Conservation (phyloP, 2,888 invertebrate species). For the Aphodius sticticus region DNA sequence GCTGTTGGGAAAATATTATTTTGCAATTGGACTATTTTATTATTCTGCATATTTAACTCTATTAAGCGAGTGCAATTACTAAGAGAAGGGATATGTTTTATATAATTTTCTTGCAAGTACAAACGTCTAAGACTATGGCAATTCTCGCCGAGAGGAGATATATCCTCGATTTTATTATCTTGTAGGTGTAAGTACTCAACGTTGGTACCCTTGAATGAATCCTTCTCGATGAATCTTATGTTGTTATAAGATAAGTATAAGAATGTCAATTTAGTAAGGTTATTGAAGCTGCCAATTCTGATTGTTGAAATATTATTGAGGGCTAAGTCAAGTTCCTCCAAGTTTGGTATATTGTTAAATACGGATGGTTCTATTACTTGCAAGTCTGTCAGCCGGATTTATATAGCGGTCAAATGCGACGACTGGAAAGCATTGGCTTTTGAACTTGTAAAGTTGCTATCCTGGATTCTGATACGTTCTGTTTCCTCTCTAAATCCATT, state of each 20-base stretch:
- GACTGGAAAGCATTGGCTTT: not conserved
- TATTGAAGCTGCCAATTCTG: not conserved
- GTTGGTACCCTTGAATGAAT: not conserved
- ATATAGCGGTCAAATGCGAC: not conserved
- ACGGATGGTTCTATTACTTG: not conserved
- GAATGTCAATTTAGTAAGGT: not conserved
- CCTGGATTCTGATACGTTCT: not conserved
- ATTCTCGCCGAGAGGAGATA: not conserved
- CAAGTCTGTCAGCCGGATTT: not conserved
- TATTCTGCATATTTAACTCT: not conserved
- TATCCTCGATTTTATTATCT: not conserved
- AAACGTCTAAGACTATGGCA: not conserved
- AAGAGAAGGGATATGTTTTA: not conserved
- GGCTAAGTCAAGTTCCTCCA: not conserved
- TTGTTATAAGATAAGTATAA: not conserved
- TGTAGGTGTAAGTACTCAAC: not conserved
- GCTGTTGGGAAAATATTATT: not conserved
- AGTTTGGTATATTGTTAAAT: not conserved
- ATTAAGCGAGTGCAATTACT: not conserved
- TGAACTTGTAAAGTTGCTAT: not conserved
- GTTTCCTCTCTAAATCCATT: no score
- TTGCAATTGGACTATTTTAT: not conserved
- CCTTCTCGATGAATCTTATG: not conserved
- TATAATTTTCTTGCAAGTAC: not conserved
- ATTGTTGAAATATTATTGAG: not conserved